Evolutionary conservation across 2,797 vertebrate species (phyloP), one percentile per base, ranked within the genome.

Genomic region (Triplophysa yarkandensis): DNA sequence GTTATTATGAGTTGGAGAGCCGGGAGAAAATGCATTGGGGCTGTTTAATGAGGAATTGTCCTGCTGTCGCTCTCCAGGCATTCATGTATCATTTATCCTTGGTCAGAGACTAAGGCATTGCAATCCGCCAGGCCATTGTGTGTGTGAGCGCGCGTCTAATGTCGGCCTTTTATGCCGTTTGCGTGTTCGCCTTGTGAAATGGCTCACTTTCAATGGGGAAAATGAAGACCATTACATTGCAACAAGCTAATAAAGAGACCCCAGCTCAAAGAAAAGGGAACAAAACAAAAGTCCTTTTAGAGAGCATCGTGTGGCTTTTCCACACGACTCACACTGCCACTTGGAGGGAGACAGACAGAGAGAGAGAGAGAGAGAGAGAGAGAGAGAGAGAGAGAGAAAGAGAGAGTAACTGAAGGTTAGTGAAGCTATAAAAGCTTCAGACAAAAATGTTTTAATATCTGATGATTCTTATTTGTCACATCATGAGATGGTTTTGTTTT

Each of bases 161-260:
- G 71, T 74, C 68, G 61, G 70, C 85, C 88, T 89, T 90, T 91
- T 86, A 87, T 90, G 86, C 89, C 84, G 85, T 87, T 87, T 82
- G 81, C 86, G 83, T 34, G 86, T 83, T 78, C 81, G 88, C 83
- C 87, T 92, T 86, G 52, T 88, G 74, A 92, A 92, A 92, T 93
- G 89, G 86, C 90, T 91, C 88, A 85, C 89, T 93, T 92, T 93
- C 88, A 92, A 89, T 90, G 88, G 89, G 83, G 85, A 90, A 90
- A 92, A 93, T 93, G 84, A 91, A 92, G 89, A 88, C 91, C 90
- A 93, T 93, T 93, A 93, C 90, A 84, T 84, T 87, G 89, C 90
- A 91, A 91, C 88, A 92, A 87, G 91, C 91, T 92, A 92, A 91
- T 93, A 92, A 92, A 90, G 89, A 90, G 88, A 41, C 65, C 68